These are phyloP conservation scores for Myotis pilosus DNA, from an alignment of 2,797 vertebrate species.

Conservation along the genomic window DNA sequence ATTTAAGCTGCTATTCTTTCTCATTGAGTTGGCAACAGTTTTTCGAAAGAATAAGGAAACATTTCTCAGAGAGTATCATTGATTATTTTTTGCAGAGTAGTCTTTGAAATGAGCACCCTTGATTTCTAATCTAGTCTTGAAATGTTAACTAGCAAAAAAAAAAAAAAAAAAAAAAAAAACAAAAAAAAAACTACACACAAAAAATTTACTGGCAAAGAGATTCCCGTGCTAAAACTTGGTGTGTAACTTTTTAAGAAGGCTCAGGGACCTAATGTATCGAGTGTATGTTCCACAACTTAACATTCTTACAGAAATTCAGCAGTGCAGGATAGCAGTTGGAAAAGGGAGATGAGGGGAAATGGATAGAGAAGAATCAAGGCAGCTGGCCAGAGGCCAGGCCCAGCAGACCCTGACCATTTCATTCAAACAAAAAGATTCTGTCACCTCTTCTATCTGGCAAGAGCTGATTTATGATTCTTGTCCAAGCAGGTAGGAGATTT, in stretches of 20 bases:
- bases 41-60: neutral
- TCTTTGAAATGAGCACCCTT: neutral
- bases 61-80: neutral
- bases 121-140: conserved; percentile 4
- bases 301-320: neutral
- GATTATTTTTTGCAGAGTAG: neutral
- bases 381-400: neutral
- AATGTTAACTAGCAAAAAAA: neutral
- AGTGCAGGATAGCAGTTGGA: neutral
- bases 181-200: neutral
- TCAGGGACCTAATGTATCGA: neutral
- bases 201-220: neutral
- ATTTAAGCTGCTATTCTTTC: conserved; percentile 2
- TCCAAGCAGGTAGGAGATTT: neutral
- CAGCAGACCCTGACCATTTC: neutral
- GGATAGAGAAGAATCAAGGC: neutral
- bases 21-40: neutral
- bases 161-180: neutral
- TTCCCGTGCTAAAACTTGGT: neutral
- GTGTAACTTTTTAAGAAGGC: neutral
- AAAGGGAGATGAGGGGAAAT: neutral
- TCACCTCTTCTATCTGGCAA: neutral
- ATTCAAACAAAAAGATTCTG: neutral
- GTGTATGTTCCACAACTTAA: neutral
- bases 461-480: neutral